Conservation (phyloP, 2,797 vertebrate species). For the Cuniculus paca region DNA sequence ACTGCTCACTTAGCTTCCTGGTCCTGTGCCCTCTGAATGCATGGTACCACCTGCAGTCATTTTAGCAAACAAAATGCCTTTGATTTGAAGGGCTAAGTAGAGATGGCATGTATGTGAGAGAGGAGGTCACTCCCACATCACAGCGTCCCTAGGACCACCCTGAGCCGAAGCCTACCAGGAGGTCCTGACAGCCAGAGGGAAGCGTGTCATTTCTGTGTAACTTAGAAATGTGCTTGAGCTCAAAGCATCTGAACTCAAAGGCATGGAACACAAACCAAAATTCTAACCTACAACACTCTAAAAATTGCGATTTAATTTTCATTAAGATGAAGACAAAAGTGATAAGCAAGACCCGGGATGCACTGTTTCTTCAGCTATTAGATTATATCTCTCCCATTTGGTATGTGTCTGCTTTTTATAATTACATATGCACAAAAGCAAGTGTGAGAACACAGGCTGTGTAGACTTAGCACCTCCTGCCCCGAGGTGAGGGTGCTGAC, state of each 20-base stretch:
- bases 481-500: background rate
- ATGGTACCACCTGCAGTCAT: background rate
- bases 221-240: background rate
- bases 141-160: background rate
- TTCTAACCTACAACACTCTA: background rate
- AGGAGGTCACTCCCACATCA: background rate
- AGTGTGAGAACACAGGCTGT: background rate
- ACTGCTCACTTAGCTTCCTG: background rate
- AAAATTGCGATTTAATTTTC: background rate
- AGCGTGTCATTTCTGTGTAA: background rate
- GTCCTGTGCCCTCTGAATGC: background rate
- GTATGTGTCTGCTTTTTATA: background rate
- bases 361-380: background rate
- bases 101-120: background rate
- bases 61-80: background rate
- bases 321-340: background rate
- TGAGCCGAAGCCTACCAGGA: background rate
- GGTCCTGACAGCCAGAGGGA: background rate
- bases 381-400: background rate
- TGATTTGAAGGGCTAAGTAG: background rate
- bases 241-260: background rate
- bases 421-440: background rate
- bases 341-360: background rate
- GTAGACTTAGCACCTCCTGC: background rate
- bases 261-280: background rate